phyloP scores from a whole-genome alignment of 2,113 vertebrate genomes.

The Brevimyrus niger region DNA sequence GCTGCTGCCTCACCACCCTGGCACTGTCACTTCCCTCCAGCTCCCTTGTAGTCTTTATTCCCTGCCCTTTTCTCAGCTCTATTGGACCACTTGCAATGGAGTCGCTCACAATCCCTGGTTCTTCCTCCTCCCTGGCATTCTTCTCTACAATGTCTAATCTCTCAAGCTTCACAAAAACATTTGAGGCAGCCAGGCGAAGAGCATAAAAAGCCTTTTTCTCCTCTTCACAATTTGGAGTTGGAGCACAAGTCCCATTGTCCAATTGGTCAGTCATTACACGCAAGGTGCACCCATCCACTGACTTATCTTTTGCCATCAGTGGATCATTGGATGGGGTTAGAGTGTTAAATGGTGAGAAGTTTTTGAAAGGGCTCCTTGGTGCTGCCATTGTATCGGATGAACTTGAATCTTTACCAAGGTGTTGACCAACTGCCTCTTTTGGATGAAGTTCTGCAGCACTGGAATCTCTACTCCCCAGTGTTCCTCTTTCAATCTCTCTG shows the following conservation, averaged over 20 bases:
- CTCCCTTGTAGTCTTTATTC: neutral
- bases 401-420: neutral
- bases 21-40: slow-evolving; percentile 13
- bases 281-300: neutral
- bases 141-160: neutral
- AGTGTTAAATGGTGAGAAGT: neutral
- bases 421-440: neutral
- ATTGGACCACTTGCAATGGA: neutral
- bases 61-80: neutral
- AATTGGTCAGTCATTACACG: neutral
- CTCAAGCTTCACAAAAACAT: neutral
- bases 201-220: neutral
- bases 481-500: neutral
- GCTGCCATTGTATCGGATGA: neutral
- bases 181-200: too few relatives aligned
- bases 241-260: neutral
- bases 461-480: neutral
- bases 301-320: neutral
- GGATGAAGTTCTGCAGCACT: neutral
- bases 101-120: neutral
- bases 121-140: neutral
- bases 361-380: neutral
- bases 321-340: neutral
- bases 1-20: slow-evolving; percentile 21
- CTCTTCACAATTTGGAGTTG: neutral